These are phyloP conservation scores for Chrysomela aeneicollis DNA, from an alignment of 2,888 invertebrate species.

Conservation along the genomic window DNA sequence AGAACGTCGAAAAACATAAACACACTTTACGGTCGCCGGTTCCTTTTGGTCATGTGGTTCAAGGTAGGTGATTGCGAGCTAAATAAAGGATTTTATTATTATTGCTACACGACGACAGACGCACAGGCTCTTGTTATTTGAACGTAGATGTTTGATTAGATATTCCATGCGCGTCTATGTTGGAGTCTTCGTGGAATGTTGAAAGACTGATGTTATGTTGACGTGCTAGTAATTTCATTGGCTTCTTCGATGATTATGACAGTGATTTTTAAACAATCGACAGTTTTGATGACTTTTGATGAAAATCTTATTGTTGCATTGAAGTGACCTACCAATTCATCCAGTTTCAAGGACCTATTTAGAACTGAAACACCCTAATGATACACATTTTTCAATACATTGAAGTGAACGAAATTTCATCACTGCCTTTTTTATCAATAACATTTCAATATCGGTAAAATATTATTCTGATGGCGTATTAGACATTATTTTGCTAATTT, in stretches of 20 bases:
- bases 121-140: background rate
- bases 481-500: no score
- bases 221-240: conserved; percentile 2
- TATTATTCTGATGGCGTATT: no score
- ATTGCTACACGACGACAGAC: background rate
- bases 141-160: conserved; percentile 15
- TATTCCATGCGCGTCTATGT: conserved; percentile 14
- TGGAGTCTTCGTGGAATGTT: conserved; percentile 17
- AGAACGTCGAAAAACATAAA: background rate
- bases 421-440: no score
- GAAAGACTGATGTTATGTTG: conserved; percentile 17
- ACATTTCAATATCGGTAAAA: no score
- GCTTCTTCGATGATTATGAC: background rate
- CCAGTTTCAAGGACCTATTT: no score
- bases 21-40: background rate
- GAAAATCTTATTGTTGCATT: no score
- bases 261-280: no score
- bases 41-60: conserved; percentile 21
- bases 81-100: conserved; percentile 16
- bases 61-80: conserved; percentile 11
- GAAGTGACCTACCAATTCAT: no score
- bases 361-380: no score
- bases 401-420: no score
- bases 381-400: no score
- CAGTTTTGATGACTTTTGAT: no score